Conservation (phyloP, 2,797 vertebrate species). For the Chelonia mydas region DNA sequence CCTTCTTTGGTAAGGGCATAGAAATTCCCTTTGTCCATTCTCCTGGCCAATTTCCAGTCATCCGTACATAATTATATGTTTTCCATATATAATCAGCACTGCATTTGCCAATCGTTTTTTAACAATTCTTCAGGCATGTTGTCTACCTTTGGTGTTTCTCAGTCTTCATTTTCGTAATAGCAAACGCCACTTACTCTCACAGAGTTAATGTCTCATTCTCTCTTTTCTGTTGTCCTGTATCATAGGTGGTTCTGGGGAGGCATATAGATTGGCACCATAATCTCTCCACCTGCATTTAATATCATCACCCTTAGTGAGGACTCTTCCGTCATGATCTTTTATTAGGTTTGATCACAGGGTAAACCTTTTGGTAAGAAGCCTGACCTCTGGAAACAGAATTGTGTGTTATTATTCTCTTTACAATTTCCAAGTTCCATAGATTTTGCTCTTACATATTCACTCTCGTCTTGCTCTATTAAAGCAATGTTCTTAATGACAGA, state of each 20-base stretch:
- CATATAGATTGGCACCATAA: background rate
- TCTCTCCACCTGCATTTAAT: background rate
- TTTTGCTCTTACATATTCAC: background rate
- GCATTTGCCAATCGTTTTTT: too few relatives aligned
- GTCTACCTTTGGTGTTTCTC: background rate
- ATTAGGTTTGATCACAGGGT: background rate
- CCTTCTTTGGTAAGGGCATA: background rate
- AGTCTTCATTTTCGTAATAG: background rate
- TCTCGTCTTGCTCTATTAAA: background rate
- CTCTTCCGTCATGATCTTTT: background rate
- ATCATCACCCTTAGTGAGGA: background rate
- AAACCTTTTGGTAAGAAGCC: background rate
- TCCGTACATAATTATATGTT: background rate
- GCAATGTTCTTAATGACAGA: background rate
- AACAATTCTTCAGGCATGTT: too few relatives aligned
- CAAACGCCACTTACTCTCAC: background rate
- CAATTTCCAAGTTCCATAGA: background rate
- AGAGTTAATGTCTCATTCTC: background rate
- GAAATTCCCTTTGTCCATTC: background rate
- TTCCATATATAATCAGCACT: background rate
- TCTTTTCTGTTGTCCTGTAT: background rate
- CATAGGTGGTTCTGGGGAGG: background rate
- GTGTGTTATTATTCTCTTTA: background rate
- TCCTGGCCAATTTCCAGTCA: background rate
- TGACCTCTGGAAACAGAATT: background rate